A percentile compares a stretch with the other conserved stretches of the same genome.
phyloP scores from a whole-genome alignment of 2,113 vertebrate genomes.

The Halcyon malimbica region DNA sequence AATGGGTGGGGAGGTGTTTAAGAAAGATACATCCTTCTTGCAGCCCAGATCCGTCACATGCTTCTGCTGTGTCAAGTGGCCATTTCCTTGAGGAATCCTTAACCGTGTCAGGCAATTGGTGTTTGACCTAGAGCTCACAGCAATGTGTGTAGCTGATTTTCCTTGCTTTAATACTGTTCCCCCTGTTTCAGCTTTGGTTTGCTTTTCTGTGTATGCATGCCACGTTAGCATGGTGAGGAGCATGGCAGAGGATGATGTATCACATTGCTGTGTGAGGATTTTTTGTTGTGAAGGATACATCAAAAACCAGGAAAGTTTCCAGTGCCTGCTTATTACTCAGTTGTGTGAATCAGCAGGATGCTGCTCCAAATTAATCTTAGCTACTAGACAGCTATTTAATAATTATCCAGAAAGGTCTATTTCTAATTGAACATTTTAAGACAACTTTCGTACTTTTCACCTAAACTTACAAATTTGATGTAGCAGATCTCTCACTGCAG shows the following conservation, averaged over 20 bases:
- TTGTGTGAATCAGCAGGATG: not conserved
- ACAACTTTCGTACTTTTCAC: not conserved
- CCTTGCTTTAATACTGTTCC: not conserved
- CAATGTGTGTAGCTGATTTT: not conserved
- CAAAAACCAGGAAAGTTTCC: not conserved
- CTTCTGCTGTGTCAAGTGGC: not conserved
- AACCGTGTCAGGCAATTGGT: not conserved
- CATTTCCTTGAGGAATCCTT: not conserved
- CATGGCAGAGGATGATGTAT: not conserved
- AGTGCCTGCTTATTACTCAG: not conserved
- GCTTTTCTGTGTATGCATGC: not conserved
- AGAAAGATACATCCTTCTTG: not conserved
- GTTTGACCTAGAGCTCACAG: not conserved
- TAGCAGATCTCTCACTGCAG: not conserved
- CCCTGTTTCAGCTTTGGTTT: not conserved
- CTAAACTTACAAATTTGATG: not conserved
- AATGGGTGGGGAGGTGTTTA: not conserved
- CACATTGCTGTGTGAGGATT: fast-evolving
- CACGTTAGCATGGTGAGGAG: not conserved
- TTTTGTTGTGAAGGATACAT: not conserved
- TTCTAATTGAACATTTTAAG: not conserved
- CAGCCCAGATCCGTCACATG: not conserved
- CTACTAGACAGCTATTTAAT: not conserved
- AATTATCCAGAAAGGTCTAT: not conserved
- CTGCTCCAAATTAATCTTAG: not conserved